phyloP scores from a whole-genome alignment of 92 coral and sea anemone genomes.

The Desmophyllum pertusum region DNA sequence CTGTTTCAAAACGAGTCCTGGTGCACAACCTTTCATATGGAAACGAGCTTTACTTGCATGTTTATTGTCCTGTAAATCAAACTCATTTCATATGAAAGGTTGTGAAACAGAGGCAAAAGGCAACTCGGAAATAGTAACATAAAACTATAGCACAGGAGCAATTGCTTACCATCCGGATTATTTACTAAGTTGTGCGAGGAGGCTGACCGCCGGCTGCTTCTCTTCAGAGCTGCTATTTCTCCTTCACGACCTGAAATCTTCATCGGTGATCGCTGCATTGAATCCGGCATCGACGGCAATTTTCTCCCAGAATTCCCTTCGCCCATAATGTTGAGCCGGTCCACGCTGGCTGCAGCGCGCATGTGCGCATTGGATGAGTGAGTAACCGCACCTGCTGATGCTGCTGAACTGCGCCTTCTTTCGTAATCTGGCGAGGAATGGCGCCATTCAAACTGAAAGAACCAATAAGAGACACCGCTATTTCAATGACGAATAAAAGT shows the following conservation, averaged over 20 bases:
- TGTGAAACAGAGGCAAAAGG: too few relatives aligned
- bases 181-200: conserved; percentile 79
- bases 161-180: conserved; percentile 48
- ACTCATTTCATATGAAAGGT: too few relatives aligned
- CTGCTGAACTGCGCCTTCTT: conserved; percentile 71
- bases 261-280: conserved; percentile 76
- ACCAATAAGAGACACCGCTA: not conserved
- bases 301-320: conserved; percentile 78
- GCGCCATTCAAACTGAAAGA: conserved; percentile 72
- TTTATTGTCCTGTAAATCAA: too few relatives aligned
- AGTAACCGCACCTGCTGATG: conserved; percentile 31
- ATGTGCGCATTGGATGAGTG: conserved; percentile 64
- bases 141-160: not conserved
- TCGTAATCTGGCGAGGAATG: conserved; percentile 49
- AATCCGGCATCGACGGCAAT: conserved; percentile 81
- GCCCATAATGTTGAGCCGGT: conserved; percentile 81
- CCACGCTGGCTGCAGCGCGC: conserved; percentile 91
- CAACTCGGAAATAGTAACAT: not conserved
- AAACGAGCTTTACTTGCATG: too few relatives aligned
- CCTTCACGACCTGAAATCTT: conserved; percentile 97
- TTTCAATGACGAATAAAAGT: not conserved
- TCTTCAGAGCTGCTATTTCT: conserved; percentile 91
- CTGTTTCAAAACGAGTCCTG: too few relatives aligned
- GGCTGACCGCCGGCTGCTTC: conserved; percentile 87
- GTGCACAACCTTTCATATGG: too few relatives aligned